Conservation (phyloP, 2,888 invertebrate species). For the Dryadula phaetusa region DNA sequence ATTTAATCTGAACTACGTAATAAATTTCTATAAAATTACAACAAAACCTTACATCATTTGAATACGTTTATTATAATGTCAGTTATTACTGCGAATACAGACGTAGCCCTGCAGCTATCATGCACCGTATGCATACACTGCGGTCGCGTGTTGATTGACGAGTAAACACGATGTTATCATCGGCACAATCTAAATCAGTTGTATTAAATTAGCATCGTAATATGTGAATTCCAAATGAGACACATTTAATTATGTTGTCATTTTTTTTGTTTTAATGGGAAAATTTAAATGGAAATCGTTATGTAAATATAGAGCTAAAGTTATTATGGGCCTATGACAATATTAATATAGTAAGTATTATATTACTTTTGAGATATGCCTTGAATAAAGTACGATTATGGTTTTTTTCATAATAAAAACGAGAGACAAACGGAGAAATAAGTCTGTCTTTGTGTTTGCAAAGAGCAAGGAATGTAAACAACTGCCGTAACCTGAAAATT, state of each 20-base stretch:
- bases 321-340: too few relatives aligned
- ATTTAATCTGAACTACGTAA: too few relatives aligned
- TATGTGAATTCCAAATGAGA: constrained; percentile 1
- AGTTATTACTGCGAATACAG: constrained; percentile 16
- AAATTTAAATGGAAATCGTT: neutral
- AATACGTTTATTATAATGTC: constrained; percentile 6
- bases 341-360: too few relatives aligned
- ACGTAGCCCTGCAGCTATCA: constrained; percentile 27
- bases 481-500: too few relatives aligned
- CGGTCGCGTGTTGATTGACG: constrained; percentile 34
- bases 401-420: too few relatives aligned
- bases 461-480: too few relatives aligned
- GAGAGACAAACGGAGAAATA: too few relatives aligned
- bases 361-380: too few relatives aligned
- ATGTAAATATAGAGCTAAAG: too few relatives aligned
- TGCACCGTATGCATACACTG: constrained; percentile 30
- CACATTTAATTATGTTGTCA: neutral
- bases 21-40: neutral
- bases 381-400: too few relatives aligned
- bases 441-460: too few relatives aligned
- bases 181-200: constrained; percentile 28
- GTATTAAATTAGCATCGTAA: constrained; percentile 18
- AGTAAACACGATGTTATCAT: constrained; percentile 35
- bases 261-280: neutral
- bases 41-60: neutral